Conservation (phyloP, 1,140 invertebrate genomes). For the Lepidurus arcticus region DNA sequence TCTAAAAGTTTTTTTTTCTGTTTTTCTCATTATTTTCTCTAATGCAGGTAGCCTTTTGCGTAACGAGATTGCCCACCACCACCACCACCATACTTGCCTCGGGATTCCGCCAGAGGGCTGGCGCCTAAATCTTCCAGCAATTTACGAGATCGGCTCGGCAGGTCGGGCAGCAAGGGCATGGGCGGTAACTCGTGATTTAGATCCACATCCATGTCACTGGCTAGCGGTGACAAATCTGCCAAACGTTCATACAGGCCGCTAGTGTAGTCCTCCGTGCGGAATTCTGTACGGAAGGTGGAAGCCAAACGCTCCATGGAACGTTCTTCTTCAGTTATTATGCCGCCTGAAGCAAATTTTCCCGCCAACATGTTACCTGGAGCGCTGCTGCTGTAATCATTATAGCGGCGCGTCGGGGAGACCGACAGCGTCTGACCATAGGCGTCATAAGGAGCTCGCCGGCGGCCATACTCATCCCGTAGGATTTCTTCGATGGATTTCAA, state of each 20-base stretch:
- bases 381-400: constrained; percentile 27
- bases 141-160: constrained; percentile 55
- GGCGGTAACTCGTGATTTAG: constrained; percentile 41
- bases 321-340: constrained; percentile 47
- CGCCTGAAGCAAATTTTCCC: constrained; percentile 36
- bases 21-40: background rate
- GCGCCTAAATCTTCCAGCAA: constrained; percentile 57
- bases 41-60: constrained; percentile 27
- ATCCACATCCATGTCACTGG: constrained; percentile 38
- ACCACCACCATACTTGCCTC: constrained; percentile 43
- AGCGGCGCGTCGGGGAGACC: constrained; percentile 28
- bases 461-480: constrained; percentile 43
- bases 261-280: constrained; percentile 48
- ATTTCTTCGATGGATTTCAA: constrained; percentile 52
- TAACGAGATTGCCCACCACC: constrained; percentile 29
- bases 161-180: constrained; percentile 59
- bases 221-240: constrained; percentile 47
- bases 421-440: constrained; percentile 27
- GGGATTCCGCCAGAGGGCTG: constrained; percentile 44
- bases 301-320: constrained; percentile 51
- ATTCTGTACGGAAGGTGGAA: constrained; percentile 47
- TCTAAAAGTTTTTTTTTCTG: constrained; percentile 20
- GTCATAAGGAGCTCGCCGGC: constrained; percentile 29
- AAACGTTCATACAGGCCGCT: constrained; percentile 46
- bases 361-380: constrained; percentile 34